Evolutionary conservation across 2,113 vertebrate genomes (phyloP), one percentile per base, ranked within the genome.

Genomic region (Micromys minutus): DNA sequence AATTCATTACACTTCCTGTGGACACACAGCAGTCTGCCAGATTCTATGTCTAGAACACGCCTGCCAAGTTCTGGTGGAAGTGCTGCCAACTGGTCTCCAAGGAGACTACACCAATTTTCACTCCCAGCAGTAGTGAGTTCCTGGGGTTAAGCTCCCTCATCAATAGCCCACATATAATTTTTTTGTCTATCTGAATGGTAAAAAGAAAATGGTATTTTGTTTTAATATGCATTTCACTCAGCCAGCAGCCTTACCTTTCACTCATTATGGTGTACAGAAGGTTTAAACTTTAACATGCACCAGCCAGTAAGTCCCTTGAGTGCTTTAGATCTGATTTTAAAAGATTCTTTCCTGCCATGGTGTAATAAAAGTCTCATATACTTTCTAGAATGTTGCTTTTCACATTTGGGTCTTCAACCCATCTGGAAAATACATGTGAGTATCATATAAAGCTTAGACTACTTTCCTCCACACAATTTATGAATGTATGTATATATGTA

Each of bases 361-460:
- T 42, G 16, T 87, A 52, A 59, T 86, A 81, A 94, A 45, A 87
- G 15, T 87, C 72, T 96, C 52, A 36, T 34, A 24, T 42, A 76
- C 96, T 85, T 96, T 65, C 71, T 76, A 76, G 47, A 90, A 91
- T 61, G 50, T 92, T 91, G 15, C 21, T 94, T 93, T 96, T 93
- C 59, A 93, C 47, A 47, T 87, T 89, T 57, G 91, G 67, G 50
- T 55, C 79, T 87, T 91, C 59, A 87, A 75, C 52, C 21, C 47
- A 81, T 34, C 31, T 95, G 79, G 79, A 83, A 91, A 57, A 63
- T 89, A 75, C 71, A 26, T 39, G 15, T 81, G 34, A 3, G 17
- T 90, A 42, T 39, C 65, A 22, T 69, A 52, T 63, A 19, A 85
- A 17, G 29, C 71, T n/a, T 17, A 36, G 39, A 81, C 87, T 57